phyloP scores from a whole-genome alignment of 2,113 vertebrate genomes.

The Paralichthys olivaceus region DNA sequence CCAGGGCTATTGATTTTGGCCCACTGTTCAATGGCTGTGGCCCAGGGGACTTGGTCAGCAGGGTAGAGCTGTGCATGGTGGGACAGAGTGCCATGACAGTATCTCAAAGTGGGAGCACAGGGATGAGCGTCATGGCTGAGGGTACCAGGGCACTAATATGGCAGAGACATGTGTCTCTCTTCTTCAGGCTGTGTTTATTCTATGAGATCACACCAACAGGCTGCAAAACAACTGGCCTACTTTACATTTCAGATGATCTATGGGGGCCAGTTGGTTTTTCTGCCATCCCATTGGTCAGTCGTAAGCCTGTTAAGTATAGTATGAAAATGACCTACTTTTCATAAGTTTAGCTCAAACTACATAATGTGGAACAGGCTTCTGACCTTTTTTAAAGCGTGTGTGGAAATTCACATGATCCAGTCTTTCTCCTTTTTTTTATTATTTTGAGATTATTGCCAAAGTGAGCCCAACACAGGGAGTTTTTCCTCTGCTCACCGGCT shows the following conservation, averaged over 20 bases:
- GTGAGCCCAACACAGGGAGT: slow-evolving; percentile 1
- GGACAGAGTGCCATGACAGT: slow-evolving; percentile 35
- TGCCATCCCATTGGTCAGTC: slow-evolving; percentile 7
- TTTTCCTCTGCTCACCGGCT: not conserved
- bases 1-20: slow-evolving; percentile 74
- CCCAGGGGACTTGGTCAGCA: slow-evolving; percentile 61
- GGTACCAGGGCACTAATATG: slow-evolving; percentile 48
- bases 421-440: slow-evolving; percentile 22
- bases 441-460: slow-evolving; percentile 10
- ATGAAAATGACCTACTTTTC: slow-evolving; percentile 29
- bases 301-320: slow-evolving; percentile 25
- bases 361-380: slow-evolving; percentile 6
- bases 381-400: slow-evolving; percentile 10
- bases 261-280: slow-evolving; percentile 8
- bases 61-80: slow-evolving; percentile 36
- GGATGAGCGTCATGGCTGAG: slow-evolving; percentile 36
- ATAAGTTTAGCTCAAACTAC: not conserved
- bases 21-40: slow-evolving; percentile 71
- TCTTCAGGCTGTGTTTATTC: slow-evolving; percentile 47
- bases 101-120: slow-evolving; percentile 26
- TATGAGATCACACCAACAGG: slow-evolving; percentile 6
- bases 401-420: not conserved
- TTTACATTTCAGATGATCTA: slow-evolving; percentile 15
- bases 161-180: slow-evolving; percentile 38
- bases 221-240: slow-evolving; percentile 24